These are phyloP conservation scores for Drosophila affinis DNA, from an alignment of 2,888 invertebrate genomes.

Conservation along the genomic window DNA sequence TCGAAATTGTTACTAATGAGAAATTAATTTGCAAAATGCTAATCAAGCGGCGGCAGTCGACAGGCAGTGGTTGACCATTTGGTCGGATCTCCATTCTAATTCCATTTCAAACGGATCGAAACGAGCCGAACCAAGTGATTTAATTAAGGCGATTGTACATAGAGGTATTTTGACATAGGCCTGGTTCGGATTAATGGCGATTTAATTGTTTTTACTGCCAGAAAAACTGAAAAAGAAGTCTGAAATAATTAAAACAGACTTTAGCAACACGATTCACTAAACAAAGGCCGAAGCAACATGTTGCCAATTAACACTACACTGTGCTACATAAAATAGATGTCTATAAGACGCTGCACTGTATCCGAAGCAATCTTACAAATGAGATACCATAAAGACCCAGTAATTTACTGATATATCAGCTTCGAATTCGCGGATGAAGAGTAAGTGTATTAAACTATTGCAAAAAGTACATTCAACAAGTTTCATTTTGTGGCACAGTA, in stretches of 20 bases:
- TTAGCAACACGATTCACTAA: constrained; percentile 14
- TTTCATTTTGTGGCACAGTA: neutral
- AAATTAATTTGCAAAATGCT: constrained; percentile 71
- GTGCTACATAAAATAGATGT: neutral
- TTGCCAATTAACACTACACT: neutral
- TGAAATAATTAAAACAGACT: constrained; percentile 8
- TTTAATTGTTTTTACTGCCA: constrained; percentile 52
- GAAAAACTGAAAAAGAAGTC: constrained; percentile 10
- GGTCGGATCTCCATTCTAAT: constrained; percentile 36
- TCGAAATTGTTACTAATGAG: constrained; percentile 69
- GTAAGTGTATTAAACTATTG: too few relatives aligned
- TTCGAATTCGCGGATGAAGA: too few relatives aligned
- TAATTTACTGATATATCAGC: too few relatives aligned
- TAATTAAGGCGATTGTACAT: constrained; percentile 41
- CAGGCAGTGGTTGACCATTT: constrained; percentile 5
- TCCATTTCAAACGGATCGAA: constrained; percentile 31
- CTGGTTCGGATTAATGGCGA: constrained; percentile 42
- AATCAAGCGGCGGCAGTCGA: constrained; percentile 50
- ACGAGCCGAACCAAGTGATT: constrained; percentile 24
- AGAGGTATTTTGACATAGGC: constrained; percentile 28
- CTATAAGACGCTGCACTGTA: too few relatives aligned
- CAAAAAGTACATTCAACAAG: too few relatives aligned
- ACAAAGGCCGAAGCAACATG: neutral
- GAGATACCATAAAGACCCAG: too few relatives aligned
- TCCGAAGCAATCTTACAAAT: too few relatives aligned